phyloP scores from a whole-genome alignment of 2,888 invertebrate species.

The Conchocele bisecta region DNA sequence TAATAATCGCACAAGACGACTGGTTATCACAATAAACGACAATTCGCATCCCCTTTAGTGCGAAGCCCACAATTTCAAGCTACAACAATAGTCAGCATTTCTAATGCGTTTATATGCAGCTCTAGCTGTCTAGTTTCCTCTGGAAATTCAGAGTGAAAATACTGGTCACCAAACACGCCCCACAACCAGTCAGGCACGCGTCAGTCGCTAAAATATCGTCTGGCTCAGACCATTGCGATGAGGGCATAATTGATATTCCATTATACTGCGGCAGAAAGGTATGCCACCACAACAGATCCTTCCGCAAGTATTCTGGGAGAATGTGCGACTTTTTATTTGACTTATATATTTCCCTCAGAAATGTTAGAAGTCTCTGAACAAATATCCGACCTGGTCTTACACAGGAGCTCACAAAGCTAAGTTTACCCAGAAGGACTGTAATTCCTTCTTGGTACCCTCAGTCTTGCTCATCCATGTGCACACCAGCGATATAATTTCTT shows the following conservation, averaged over 20 bases:
- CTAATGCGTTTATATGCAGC: slow-evolving; percentile 12
- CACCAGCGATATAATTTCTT: neutral
- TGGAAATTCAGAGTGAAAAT: slow-evolving; percentile 17
- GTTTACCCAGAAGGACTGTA: slow-evolving; percentile 16
- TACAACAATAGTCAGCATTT: slow-evolving; percentile 18
- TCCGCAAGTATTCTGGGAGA: slow-evolving; percentile 6
- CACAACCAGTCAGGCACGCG: slow-evolving; percentile 17
- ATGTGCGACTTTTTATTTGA: neutral
- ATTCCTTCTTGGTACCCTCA: neutral
- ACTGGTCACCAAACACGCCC: slow-evolving; percentile 7
- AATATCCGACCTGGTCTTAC: slow-evolving; percentile 6
- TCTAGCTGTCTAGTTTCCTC: neutral
- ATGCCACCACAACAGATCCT: slow-evolving; percentile 18
- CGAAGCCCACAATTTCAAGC: slow-evolving; percentile 14
- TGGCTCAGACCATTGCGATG: slow-evolving; percentile 2
- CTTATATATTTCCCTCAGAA: slow-evolving; percentile 1
- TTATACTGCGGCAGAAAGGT: slow-evolving; percentile 8
- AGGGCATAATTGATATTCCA: slow-evolving; percentile 8
- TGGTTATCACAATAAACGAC: slow-evolving; percentile 9
- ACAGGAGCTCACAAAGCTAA: slow-evolving; percentile 12
- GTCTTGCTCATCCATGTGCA: neutral
- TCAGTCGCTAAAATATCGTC: slow-evolving; percentile 4
- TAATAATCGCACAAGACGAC: neutral
- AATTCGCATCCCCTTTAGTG: neutral
- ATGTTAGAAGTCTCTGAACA: slow-evolving; percentile 9